These are phyloP conservation scores for Natrix natrix DNA, from an alignment of 2,797 vertebrate species.

Conservation along the genomic window DNA sequence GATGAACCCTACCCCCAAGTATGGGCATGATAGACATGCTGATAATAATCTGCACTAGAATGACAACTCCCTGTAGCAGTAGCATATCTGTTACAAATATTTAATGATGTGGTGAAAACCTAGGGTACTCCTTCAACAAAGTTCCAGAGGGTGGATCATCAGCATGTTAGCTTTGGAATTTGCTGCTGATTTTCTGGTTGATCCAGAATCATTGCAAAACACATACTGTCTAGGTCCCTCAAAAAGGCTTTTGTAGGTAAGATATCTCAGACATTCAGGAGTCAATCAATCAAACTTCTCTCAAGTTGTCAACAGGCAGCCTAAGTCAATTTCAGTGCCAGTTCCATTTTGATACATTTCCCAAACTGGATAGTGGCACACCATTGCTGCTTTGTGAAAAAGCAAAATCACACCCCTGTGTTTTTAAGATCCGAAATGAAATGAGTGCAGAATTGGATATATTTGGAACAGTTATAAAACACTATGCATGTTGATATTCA, in stretches of 20 bases:
- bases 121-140: not conserved
- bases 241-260: not conserved
- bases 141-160: not conserved
- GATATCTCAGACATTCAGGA: not conserved
- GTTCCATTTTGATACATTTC: not conserved
- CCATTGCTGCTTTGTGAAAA: not conserved
- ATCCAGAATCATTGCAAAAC: not conserved
- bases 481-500: not conserved
- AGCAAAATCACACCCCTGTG: not conserved
- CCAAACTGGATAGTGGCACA: not conserved
- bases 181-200: not conserved
- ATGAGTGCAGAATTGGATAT: not conserved
- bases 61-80: not conserved
- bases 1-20: not conserved
- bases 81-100: not conserved
- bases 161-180: not conserved
- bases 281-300: not conserved
- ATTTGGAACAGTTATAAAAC: not conserved
- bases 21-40: not conserved
- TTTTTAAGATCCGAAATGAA: not conserved
- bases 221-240: not conserved
- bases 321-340: not conserved
- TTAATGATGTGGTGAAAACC: not conserved
- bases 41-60: not conserved
- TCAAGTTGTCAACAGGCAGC: not conserved